Percentiles rank a stretch among this genome's conserved stretches.
Evolutionary conservation across 2,888 invertebrate species (phyloP).

Genomic region (Leucozona laternaria): DNA sequence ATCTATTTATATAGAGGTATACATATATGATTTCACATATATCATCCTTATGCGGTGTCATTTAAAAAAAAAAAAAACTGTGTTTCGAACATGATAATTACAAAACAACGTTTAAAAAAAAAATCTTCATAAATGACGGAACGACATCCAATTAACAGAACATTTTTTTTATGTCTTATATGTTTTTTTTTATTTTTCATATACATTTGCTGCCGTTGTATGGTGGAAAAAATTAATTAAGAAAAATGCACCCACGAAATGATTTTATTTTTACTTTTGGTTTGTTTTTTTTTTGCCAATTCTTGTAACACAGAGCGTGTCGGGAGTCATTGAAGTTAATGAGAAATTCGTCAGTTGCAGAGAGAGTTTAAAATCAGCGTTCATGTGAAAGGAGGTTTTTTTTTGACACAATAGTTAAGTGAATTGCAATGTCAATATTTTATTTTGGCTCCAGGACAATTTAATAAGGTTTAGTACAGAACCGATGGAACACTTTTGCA

Average conservation of each 20-base stretch:
- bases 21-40: too few species aligned
- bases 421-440: background rate
- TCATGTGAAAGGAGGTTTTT: background rate
- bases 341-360: constrained; percentile 31
- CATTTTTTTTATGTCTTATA: constrained; percentile 10
- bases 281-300: background rate
- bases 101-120: too few species aligned
- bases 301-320: background rate
- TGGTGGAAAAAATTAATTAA: constrained; percentile 45
- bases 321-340: constrained; percentile 39
- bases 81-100: too few species aligned
- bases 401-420: background rate
- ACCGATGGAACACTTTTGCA: too few species aligned
- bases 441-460: background rate
- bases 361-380: background rate
- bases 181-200: background rate
- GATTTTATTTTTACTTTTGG: background rate
- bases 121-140: too few species aligned
- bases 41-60: too few species aligned
- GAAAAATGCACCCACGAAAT: constrained; percentile 8
- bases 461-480: too few species aligned
- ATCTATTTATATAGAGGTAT: too few species aligned
- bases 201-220: background rate
- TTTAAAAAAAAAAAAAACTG: too few species aligned
- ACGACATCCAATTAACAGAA: constrained; percentile 54